These are phyloP conservation scores for Sesamia inferens DNA, from an alignment of 2,888 invertebrate species.

Conservation along the genomic window DNA sequence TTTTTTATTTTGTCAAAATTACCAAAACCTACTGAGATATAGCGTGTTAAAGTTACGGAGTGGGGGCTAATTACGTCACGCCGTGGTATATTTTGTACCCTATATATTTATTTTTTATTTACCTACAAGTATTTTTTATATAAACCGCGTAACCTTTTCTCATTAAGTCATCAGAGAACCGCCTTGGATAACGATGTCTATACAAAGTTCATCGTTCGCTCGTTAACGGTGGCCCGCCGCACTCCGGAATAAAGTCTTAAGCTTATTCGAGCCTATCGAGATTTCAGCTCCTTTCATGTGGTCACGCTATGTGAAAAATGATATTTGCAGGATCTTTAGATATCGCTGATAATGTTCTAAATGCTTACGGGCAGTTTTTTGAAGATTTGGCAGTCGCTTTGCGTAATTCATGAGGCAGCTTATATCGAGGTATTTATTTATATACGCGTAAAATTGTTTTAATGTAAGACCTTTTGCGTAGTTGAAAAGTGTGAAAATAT, in stretches of 20 bases:
- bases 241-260: conserved; percentile 54
- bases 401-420: not conserved
- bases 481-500: not conserved
- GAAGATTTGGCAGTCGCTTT: not conserved
- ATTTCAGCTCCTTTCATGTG: conserved; percentile 65
- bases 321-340: conserved; percentile 48
- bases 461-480: not conserved
- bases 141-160: conserved; percentile 40
- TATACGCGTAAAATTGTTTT: not conserved
- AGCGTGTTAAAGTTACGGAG: no score
- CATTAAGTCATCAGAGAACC: conserved; percentile 44
- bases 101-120: no score
- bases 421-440: not conserved
- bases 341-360: conserved; percentile 31
- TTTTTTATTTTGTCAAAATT: no score
- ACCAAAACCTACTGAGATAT: no score
- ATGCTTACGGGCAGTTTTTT: conserved; percentile 29
- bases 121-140: conserved; percentile 11
- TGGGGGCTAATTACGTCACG: no score
- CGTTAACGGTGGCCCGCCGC: conserved; percentile 51
- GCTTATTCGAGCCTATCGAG: conserved; percentile 61
- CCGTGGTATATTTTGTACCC: no score
- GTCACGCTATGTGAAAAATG: conserved; percentile 66
- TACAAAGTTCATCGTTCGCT: conserved; percentile 56
- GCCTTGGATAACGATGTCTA: conserved; percentile 44